A percentile compares a stretch with the other conserved stretches of the same genome.
Evolutionary conservation across 2,797 vertebrate genomes (phyloP).

Genomic region (Onychomys leucogaster): DNA sequence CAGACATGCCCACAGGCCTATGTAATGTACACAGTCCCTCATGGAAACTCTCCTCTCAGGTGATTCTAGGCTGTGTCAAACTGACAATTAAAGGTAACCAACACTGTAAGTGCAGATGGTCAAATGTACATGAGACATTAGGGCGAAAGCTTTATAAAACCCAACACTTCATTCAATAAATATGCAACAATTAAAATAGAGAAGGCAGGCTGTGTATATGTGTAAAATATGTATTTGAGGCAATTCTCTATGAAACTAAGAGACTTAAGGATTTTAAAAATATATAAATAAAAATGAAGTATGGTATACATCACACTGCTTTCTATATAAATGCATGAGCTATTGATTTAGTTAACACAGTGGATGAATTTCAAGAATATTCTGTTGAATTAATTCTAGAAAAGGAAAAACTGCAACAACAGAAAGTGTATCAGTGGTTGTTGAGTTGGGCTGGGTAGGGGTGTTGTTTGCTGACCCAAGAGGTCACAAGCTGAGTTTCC

Average conservation of each 20-base stretch:
- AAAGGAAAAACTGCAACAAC: not conserved
- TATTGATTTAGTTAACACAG: not conserved
- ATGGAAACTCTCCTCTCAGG: not conserved
- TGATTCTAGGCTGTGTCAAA: not conserved
- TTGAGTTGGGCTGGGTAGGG: not conserved
- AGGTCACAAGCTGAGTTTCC: not conserved
- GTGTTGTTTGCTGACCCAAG: not conserved
- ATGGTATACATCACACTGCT: not conserved
- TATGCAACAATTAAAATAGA: not conserved
- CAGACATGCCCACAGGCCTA: no score
- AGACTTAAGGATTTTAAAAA: not conserved
- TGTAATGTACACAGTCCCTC: not conserved
- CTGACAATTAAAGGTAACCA: not conserved
- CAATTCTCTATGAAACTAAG: not conserved
- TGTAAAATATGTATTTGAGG: not conserved
- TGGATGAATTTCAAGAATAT: slow-evolving; percentile 24
- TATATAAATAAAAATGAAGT: not conserved
- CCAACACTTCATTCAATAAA: not conserved
- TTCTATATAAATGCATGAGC: not conserved
- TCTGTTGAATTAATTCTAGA: slow-evolving; percentile 1
- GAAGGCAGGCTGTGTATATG: not conserved
- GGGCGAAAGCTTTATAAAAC: not conserved
- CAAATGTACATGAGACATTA: not conserved
- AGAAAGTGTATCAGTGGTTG: not conserved
- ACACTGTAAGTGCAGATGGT: not conserved